Evolutionary conservation across 2,797 vertebrate genomes (phyloP), one percentile per base, ranked within the genome.

Genomic region (Ctenosaura bakeri): DNA sequence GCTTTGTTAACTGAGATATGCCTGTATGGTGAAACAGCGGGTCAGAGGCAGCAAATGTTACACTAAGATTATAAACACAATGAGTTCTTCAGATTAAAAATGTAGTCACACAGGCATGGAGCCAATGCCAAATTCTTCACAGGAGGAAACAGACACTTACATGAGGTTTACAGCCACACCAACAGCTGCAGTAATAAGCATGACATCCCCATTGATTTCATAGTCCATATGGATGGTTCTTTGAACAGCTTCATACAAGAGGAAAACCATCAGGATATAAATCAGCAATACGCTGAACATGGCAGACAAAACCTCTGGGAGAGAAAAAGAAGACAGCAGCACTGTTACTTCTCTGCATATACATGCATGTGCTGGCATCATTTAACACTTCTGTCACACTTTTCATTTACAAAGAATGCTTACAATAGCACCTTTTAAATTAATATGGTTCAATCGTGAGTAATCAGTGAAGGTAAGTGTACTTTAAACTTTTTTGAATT

Each of bases 131-230:
- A 88, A 6, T 4, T 64, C 89, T 76, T 86, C 91, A 92, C 9
- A 32, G 16, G 92, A 90, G 87, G 83, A 90, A 94, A 93, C 52
- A 46, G 20, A 88, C 76, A 56, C 98, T 98, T 97, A 99, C 99
- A 99, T 96, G 88, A 99, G 93, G 92, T 99, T 99, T 92, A 99
- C 98, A 4, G 99, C 99, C 84, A 99, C 99, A 2, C 99, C 99
- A 32, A 99, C 97, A 0, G 98, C 99, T 77, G 99, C 99, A 0
- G 99, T 99, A 95, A 99, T 99, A 92, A 99, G 98, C 99, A 99
- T 99, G 92, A 98, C 97, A 42, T 99, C 98, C n/a, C 99, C 99
- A 20, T 99, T 97, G 91, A 99, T 99, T 93, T 97, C 97, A 92
- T 99, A 99, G 95, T 99, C 98, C 95, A 98, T 98, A 91, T 98